Evolutionary conservation across 2,888 invertebrate genomes (phyloP), one percentile per base, ranked within the genome.

Genomic region (Stegophylla sp.): DNA sequence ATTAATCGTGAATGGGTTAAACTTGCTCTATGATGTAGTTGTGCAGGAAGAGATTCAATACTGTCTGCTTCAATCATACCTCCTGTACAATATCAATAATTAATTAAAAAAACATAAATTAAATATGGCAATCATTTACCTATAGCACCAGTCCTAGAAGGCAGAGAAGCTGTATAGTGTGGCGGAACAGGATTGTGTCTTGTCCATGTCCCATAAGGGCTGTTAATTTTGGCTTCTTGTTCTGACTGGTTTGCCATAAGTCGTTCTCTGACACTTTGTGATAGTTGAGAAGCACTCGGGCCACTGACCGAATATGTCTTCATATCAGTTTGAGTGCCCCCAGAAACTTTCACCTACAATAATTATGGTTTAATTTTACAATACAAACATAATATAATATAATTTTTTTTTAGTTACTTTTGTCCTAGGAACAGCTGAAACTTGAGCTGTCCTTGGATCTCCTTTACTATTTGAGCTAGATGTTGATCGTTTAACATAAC

Each of bases 301-400:
- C 94, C 94, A 59, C 82, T 82, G 15, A 82, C 73, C 7, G 83
- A 94, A 87, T 93, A 94, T 77, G 94, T 94, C 86, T 95, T 94
- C 53, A 92, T 88, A 85, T 93, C 93, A 85, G 95, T 95, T 87
- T 96, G 95, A 0, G 95, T 95, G 43, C 95, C 95, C 17, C 95
- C 95, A 9, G 95, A 94, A 41, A 95, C 93, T 88, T 95, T 95
- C 48, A 95, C 87, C 87, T 88, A 77, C 9, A 84, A 83, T 81
- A 51, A 48, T 20, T 34, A 61, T 28, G 5, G 1, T 64, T 41
- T 56, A 53, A 63, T 66, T 20, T 45, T 77, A 71, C 13, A 48
- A 76, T n/a, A 41, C 5, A 51, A 17, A 23, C n/a, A n/a, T n/a
- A 45, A n/a, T 81, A 28, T 53, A 1, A n/a, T n/a, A n/a, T 20